These are phyloP conservation scores for Eudemis profundana DNA, from an alignment of 2,888 invertebrate genomes.

Conservation along the genomic window DNA sequence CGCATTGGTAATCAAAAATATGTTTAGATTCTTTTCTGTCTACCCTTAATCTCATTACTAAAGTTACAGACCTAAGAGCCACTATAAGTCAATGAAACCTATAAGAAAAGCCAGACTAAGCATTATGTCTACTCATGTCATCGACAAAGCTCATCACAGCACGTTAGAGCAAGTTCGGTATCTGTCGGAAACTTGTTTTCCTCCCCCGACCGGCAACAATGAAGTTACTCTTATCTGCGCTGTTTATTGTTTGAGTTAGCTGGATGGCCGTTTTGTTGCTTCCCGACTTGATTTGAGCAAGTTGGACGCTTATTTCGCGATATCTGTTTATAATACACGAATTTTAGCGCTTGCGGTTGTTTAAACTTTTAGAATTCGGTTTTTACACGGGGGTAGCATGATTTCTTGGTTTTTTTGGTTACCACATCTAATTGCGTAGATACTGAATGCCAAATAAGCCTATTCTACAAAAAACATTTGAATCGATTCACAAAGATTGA, in stretches of 20 bases:
- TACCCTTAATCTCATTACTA: no score
- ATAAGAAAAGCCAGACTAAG: not conserved
- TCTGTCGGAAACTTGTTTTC: slow-evolving; percentile 61
- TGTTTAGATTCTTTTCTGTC: no score
- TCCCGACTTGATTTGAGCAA: slow-evolving; percentile 76
- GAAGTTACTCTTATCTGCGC: slow-evolving; percentile 72
- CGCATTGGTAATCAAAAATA: no score
- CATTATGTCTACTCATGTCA: not conserved
- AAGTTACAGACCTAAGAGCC: no score
- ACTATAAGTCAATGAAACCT: not conserved
- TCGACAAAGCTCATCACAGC: slow-evolving; percentile 15
- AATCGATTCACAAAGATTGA: no score
- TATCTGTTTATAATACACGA: slow-evolving; percentile 24
- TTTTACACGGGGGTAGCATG: no score
- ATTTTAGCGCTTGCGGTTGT: no score
- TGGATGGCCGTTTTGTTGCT: slow-evolving; percentile 76
- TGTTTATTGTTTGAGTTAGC: slow-evolving; percentile 82
- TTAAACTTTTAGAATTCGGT: no score
- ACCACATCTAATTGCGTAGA: no score
- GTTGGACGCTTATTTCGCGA: slow-evolving; percentile 64
- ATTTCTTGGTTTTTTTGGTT: no score
- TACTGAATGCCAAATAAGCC: no score
- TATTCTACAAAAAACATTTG: no score
- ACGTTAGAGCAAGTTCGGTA: slow-evolving; percentile 42
- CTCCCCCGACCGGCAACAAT: slow-evolving; percentile 55